Evolutionary conservation across 2,888 invertebrate species (phyloP).

Genomic region (Theodoxus fluviatilis): DNA sequence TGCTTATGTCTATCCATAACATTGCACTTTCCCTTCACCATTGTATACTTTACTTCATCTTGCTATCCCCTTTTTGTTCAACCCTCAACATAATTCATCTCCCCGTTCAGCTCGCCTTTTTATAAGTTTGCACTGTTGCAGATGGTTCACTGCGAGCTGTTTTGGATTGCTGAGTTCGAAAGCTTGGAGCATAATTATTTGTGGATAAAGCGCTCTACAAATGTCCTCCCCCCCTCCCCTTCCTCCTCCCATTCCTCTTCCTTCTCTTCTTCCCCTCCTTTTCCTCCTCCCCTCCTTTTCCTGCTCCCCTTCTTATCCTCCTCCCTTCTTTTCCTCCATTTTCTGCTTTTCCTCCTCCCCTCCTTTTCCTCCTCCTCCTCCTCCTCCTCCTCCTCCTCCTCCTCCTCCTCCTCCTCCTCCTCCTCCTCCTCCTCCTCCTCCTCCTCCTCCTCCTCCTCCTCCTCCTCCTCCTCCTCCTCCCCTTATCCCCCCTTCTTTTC

Average conservation of each 20-base stretch:
- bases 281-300: not conserved
- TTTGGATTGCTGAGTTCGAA: no score
- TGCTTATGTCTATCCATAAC: no score
- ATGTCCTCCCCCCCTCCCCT: not conserved
- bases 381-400: conserved; percentile 8
- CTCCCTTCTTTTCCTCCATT: no score
- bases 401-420: not conserved
- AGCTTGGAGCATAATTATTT: no score
- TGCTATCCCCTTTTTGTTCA: no score
- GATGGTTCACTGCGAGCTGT: no score
- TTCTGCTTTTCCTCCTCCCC: not conserved
- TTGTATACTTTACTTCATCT: no score
- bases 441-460: conserved; percentile 15
- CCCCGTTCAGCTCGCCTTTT: no score
- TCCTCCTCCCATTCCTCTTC: not conserved
- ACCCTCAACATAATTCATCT: no score
- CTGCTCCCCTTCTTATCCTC: conserved; percentile 11
- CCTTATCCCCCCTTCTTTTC: not conserved
- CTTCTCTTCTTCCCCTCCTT: no score
- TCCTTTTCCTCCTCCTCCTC: conserved; percentile 5
- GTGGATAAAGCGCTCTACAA: not conserved
- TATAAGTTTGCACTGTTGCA: no score
- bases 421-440: not conserved
- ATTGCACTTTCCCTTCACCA: no score
- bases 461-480: not conserved